Base-by-base conservation (phyloP, 2,797 vertebrate species). In the Chaunax sp. region DNA sequence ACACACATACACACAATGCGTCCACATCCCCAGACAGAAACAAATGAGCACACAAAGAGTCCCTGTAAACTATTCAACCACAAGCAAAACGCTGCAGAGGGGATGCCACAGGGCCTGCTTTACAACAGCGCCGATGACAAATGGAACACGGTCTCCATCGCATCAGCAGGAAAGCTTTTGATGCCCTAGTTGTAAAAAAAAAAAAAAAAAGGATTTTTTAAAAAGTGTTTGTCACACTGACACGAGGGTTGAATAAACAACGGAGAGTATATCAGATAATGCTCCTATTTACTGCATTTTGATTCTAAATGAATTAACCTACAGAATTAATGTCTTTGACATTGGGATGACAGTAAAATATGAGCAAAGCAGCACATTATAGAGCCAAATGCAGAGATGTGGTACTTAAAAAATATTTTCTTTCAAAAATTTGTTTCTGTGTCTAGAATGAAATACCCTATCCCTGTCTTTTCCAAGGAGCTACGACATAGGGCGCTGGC, bases 61-160 rank as follows among this genome's bases (percentile, higher is more conserved):
- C 61, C 67, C 43, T 72, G 43, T 44, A 58, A 72, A 81, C 78
- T 73, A 84, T 81, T 83, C 68, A 82, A 81, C 65, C 60, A 49
- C 49, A 47, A 75, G 68, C 49, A 60, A 80, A 67, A 61, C 60
- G 45, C 44, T 59, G 63, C 47, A 62, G 71, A 71, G 60, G 58
- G 57, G 69, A 82, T 26, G 77, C 63, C 62, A 63, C 30, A 14
- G 69, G 85, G 54, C n/a, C 12, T 0, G 19, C 23, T 74, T 69
- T 62, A 75, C 60, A 80, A 75, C 72, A 62, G 44, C 64, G 68
- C 51, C 9, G 25, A 61, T 15, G 19, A 83, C 53, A 51, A 74
- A 69, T 9, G 62, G 19, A 73, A 72, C 41, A 69, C 6, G 33
- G 10, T 71, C 41, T 54, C 46, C 7, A 44, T 44, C 43, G 53